Base-by-base conservation (phyloP, 1,140 invertebrate genomes). In the Helicoverpa zea region DNA sequence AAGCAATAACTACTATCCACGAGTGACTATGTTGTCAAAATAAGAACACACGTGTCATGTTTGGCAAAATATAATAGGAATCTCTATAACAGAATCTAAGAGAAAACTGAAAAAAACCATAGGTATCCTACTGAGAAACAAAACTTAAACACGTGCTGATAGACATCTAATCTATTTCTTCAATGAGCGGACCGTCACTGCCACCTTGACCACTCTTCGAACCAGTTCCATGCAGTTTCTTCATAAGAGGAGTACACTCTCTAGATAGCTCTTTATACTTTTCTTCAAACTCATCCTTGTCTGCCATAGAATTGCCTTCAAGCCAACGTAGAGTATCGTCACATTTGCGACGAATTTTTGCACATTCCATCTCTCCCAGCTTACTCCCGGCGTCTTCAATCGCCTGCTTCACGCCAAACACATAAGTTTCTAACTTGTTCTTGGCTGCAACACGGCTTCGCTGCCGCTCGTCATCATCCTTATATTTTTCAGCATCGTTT, bases 361-460 rank as follows among this genome's bases (percentile, higher is more conserved):
- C 91, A 85, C 96, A 96, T 76, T 98, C 97, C 1, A 94, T 84
- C 11, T 96, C 95, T 3, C 90, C 91, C 0, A 98, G 83, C 85
- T 96, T 96, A 18, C 81, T 66, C 0, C 88, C 87, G 35, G 82
- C 87, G 35, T 90, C 91, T 18, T 91, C 87, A 2, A 92, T 9
- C 16, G 95, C 96, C 93, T 97, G 96, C 88, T 98, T 98, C 80
- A 97, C 97, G 80, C 95, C 96, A 95, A 97, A 98, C 56, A 97
- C 96, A 90, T 98, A 98, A 16, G 96, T 95, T 93, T 99, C 98
- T 16, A 98, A 94, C 74, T 96, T 95, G 90, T 98, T 98, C 78
- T 98, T 97, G 11, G 97, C 95, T n/a, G 95, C 86, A 14, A 98
- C 96, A 70, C 96, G 95, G 47, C 97, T 95, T 79, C 95, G 95